Conservation (phyloP, 2,113 vertebrate genomes). For the Perccottus glenii region DNA sequence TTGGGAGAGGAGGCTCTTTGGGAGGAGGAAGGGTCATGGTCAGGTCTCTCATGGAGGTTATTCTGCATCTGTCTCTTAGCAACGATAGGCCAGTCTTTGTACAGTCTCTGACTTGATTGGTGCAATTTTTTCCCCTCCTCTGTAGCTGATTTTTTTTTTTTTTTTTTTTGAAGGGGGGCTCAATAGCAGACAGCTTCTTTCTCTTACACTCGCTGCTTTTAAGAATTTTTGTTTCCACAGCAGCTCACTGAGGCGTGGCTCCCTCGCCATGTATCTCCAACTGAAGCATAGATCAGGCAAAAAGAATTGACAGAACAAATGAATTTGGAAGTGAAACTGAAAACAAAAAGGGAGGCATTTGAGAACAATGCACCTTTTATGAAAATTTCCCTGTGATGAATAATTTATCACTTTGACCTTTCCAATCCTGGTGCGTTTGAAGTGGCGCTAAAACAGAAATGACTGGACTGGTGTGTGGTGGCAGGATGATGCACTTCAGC, state of each 20-base stretch:
- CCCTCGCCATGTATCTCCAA: conserved; percentile 20
- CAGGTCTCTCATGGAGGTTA: conserved; percentile 91
- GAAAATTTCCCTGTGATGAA: conserved; percentile 4
- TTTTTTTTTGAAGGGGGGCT: conserved; percentile 75
- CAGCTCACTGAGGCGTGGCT: conserved; percentile 53
- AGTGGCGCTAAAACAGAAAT: conserved; percentile 1
- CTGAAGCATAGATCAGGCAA: conserved; percentile 16
- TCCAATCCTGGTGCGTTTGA: neutral
- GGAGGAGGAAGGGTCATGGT: conserved; percentile 88
- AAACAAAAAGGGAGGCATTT: neutral
- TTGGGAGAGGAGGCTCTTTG: conserved; percentile 74
- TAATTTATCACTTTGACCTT: conserved; percentile 7
- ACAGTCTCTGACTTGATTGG: conserved; percentile 93
- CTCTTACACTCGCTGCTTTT: conserved; percentile 52
- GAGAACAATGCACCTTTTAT: conserved; percentile 1
- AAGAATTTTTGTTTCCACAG: conserved; percentile 45
- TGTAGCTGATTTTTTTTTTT: conserved; percentile 82
- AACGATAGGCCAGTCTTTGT: conserved; percentile 91
- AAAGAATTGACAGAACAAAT: conserved; percentile 8
- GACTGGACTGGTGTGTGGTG: neutral
- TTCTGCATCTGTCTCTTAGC: conserved; percentile 97
- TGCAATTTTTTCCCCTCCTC: conserved; percentile 76
- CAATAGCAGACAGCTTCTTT: conserved; percentile 58
- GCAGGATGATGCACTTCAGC: neutral
- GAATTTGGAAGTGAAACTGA: neutral